phyloP scores from a whole-genome alignment of 1,140 invertebrate species.

The Streblospio benedicti region DNA sequence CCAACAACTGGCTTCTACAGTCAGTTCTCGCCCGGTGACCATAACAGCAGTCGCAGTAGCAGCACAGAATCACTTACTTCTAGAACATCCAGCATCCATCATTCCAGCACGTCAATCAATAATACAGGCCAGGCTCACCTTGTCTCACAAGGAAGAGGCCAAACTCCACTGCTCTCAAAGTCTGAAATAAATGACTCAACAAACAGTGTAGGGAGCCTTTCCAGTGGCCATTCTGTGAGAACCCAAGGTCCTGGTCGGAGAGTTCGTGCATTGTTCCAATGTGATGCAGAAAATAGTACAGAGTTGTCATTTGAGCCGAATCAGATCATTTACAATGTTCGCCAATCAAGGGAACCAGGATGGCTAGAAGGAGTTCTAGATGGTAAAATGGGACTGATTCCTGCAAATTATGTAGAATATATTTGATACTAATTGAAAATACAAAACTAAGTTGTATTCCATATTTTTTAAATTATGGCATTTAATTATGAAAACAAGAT shows the following conservation, averaged over 20 bases:
- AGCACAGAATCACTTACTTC: conserved; percentile 45
- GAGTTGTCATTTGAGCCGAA: conserved; percentile 97
- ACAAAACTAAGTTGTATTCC: too few species aligned
- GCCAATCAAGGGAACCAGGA: conserved; percentile 81
- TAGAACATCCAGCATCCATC: conserved; percentile 12
- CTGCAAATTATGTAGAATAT: conserved; percentile 95
- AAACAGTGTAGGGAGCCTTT: background rate
- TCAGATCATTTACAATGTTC: conserved; percentile 92
- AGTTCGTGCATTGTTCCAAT: conserved; percentile 87
- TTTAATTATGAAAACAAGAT: too few species aligned
- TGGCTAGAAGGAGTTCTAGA: conserved; percentile 93
- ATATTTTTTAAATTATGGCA: too few species aligned
- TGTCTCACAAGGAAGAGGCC: background rate
- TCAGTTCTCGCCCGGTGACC: conserved; percentile 6
- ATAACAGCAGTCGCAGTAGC: conserved; percentile 32
- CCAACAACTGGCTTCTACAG: too few species aligned
- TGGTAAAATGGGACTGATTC: conserved; percentile 86
- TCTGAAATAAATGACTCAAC: too few species aligned
- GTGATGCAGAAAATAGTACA: conserved; percentile 88
- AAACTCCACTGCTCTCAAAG: too few species aligned
- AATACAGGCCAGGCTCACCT: conserved; percentile 16
- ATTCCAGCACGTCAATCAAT: conserved; percentile 22
- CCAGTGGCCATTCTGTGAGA: background rate
- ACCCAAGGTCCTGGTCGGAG: conserved; percentile 41
- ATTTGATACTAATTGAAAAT: too few species aligned